Conservation (phyloP, 2,888 invertebrate genomes). For the Tachina lurida region DNA sequence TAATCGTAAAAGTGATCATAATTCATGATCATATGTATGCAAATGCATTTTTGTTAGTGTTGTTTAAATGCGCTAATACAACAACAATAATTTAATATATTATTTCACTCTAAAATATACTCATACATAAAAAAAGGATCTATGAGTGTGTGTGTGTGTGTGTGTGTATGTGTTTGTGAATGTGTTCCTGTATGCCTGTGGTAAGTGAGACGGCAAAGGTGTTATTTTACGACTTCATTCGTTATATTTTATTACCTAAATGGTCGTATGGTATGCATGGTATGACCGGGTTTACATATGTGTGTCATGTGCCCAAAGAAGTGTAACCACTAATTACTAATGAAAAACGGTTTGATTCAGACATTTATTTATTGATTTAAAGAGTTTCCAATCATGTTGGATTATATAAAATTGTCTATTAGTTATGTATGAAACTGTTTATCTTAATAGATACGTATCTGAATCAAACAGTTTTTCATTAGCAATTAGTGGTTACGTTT, state of each 20-base stretch:
- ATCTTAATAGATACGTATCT: too few relatives aligned
- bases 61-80: slow-evolving; percentile 2
- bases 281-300: too few relatives aligned
- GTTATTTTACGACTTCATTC: slow-evolving; percentile 69
- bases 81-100: slow-evolving; percentile 19
- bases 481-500: too few relatives aligned
- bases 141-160: not conserved
- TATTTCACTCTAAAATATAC: slow-evolving; percentile 1
- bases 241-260: slow-evolving; percentile 60
- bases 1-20: slow-evolving; percentile 63
- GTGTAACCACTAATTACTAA: too few relatives aligned
- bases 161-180: not conserved
- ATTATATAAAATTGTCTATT: too few relatives aligned
- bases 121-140: slow-evolving; percentile 17
- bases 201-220: slow-evolving; percentile 48
- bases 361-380: too few relatives aligned
- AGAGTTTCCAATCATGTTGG: too few relatives aligned
- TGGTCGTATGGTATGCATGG: slow-evolving; percentile 30
- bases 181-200: not conserved
- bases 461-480: too few relatives aligned
- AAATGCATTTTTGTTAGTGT: slow-evolving; percentile 19
- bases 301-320: too few relatives aligned
- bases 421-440: too few relatives aligned
- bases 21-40: slow-evolving; percentile 46
- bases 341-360: too few relatives aligned